Conservation (phyloP, 2,888 invertebrate species). For the Myopa testacea region DNA sequence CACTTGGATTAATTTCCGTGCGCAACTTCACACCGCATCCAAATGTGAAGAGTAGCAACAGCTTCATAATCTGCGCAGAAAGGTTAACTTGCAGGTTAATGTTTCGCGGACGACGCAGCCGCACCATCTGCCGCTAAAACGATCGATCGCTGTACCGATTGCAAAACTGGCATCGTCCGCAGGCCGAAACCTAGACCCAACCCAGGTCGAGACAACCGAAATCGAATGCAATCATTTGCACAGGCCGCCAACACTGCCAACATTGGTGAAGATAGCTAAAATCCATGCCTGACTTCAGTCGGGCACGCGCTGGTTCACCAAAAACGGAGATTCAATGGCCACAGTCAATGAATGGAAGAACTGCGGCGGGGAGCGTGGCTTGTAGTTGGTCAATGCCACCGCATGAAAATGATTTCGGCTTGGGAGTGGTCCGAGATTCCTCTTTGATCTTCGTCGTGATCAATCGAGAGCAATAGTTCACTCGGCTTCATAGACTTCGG, state of each 20-base stretch:
- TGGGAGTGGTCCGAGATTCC: slow-evolving; percentile 35
- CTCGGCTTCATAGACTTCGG: background rate
- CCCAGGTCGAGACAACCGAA: slow-evolving; percentile 17
- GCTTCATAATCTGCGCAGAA: slow-evolving; percentile 4
- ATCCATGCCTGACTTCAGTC: background rate
- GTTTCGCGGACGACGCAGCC: background rate
- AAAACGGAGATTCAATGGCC: slow-evolving; percentile 5
- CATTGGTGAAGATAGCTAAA: slow-evolving; percentile 2
- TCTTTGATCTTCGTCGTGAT: slow-evolving; percentile 38
- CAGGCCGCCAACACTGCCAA: slow-evolving; percentile 8
- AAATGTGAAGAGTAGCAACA: background rate
- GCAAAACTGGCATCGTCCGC: background rate
- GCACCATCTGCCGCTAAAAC: slow-evolving; percentile 6
- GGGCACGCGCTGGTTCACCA: slow-evolving; percentile 27
- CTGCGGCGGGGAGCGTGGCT: background rate
- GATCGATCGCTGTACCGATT: slow-evolving; percentile 2
- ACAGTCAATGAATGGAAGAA: slow-evolving; percentile 1
- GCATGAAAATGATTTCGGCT: slow-evolving; percentile 31
- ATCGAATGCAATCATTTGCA: slow-evolving; percentile 32
- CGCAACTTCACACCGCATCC: background rate
- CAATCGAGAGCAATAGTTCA: slow-evolving; percentile 37
- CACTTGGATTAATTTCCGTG: slow-evolving; percentile 8
- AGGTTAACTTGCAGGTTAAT: slow-evolving; percentile 31
- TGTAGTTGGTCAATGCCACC: slow-evolving; percentile 24
- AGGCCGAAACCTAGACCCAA: slow-evolving; percentile 5